These are phyloP conservation scores for Ia io DNA, from an alignment of 2,113 vertebrate species.

Conservation along the genomic window DNA sequence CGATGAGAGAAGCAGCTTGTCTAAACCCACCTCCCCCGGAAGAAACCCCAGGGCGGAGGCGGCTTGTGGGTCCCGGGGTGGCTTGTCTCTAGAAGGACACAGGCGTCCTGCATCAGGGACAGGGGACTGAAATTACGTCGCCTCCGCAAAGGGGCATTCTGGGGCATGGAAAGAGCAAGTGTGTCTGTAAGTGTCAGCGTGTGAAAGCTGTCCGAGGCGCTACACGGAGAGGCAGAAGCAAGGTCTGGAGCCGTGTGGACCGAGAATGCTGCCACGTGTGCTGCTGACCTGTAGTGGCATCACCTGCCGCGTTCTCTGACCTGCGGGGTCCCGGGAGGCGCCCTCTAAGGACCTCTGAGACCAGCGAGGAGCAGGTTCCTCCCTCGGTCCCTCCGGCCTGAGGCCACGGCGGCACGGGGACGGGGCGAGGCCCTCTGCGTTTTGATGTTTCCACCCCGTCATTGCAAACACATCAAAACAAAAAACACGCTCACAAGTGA, in stretches of 20 bases:
- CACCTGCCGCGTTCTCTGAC: neutral
- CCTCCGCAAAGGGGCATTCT: neutral
- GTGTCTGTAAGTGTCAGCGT: neutral
- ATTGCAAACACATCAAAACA: neutral
- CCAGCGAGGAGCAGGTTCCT: neutral
- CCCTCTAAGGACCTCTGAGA: neutral
- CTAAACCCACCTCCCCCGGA: neutral
- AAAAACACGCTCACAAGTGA: neutral
- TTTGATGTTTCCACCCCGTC: neutral
- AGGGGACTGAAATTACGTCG: neutral
- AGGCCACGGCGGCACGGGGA: neutral
- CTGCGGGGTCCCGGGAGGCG: neutral
- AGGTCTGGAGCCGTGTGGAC: neutral
- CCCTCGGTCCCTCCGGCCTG: neutral
- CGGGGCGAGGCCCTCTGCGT: rapidly evolving
- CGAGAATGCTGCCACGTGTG: rapidly evolving
- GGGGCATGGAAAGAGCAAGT: neutral
- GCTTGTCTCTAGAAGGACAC: neutral
- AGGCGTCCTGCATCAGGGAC: neutral
- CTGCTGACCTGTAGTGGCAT: neutral
- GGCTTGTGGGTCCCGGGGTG: rapidly evolving
- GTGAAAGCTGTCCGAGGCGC: neutral
- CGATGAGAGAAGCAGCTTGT: rapidly evolving
- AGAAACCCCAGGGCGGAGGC: neutral
- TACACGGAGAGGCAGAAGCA: neutral